Evolutionary conservation across 2,797 vertebrate genomes (phyloP).

Genomic region (Rhyacichthys aspro): DNA sequence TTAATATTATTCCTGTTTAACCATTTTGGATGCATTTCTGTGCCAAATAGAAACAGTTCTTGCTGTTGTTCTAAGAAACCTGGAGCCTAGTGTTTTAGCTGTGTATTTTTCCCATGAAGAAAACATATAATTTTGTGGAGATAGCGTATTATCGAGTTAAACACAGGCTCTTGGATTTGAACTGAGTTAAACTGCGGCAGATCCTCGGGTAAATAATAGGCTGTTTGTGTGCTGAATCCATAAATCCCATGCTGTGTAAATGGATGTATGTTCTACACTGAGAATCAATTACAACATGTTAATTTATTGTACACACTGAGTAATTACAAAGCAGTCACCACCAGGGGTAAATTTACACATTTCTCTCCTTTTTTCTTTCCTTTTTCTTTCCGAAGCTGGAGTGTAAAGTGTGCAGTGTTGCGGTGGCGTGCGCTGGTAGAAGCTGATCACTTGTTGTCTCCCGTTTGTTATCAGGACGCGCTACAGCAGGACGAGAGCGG

Average conservation of each 20-base stretch:
- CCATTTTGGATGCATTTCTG: not conserved
- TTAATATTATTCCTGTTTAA: not conserved
- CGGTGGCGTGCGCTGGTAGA: not conserved
- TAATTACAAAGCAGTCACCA: conserved; percentile 12
- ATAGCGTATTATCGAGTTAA: no score
- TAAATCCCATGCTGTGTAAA: conserved; percentile 14
- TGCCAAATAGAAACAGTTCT: not conserved
- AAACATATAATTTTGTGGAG: no score
- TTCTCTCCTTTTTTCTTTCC: not conserved
- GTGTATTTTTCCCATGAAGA: no score
- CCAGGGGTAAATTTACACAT: not conserved
- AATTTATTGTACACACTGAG: conserved; percentile 1
- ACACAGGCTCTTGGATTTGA: no score
- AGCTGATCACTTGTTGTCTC: conserved; percentile 14
- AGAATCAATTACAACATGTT: conserved; percentile 15
- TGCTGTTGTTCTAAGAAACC: no score
- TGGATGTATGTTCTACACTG: not conserved
- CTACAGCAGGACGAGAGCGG: conserved; percentile 6
- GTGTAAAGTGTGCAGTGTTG: not conserved
- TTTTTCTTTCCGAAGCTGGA: not conserved
- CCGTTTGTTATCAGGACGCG: conserved; percentile 11
- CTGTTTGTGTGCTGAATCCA: conserved; percentile 13
- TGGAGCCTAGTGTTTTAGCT: no score
- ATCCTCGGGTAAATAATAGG: conserved; percentile 28
- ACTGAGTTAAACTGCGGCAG: not conserved